A percentile compares a stretch with the other conserved stretches of the same genome.
Evolutionary conservation across 2,797 vertebrate species (phyloP).

Genomic region (Falco naumanni): DNA sequence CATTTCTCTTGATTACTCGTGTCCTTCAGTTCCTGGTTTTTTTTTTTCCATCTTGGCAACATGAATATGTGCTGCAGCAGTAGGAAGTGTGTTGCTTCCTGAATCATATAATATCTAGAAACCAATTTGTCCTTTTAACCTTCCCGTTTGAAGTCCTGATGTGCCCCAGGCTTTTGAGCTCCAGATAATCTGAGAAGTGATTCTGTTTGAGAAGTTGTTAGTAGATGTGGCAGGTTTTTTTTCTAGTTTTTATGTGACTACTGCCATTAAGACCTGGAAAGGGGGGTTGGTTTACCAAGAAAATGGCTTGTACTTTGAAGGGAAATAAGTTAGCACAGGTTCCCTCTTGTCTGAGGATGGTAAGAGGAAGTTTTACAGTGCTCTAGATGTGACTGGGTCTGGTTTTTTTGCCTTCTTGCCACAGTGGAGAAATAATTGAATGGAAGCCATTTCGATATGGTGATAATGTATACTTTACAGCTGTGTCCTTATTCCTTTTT

Average conservation of each 20-base stretch:
- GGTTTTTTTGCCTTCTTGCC: neutral
- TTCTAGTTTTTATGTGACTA: neutral
- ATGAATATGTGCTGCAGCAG: neutral
- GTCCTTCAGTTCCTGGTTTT: neutral
- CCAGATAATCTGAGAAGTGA: neutral
- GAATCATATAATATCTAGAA: neutral
- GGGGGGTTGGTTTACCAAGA: neutral
- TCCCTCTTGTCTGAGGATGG: neutral
- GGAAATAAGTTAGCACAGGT: neutral
- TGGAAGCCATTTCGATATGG: fast-evolving
- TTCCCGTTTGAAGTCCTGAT: neutral
- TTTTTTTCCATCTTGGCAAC: neutral
- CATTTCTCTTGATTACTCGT: neutral
- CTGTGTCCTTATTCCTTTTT: neutral
- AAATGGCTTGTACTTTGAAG: neutral
- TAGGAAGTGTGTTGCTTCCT: neutral
- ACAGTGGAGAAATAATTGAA: neutral
- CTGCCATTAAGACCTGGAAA: neutral
- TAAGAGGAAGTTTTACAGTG: neutral
- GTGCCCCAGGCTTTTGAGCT: neutral
- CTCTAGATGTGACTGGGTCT: neutral
- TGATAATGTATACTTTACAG: neutral
- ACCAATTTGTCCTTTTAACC: neutral
- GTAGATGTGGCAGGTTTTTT: neutral
- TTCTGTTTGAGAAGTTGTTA: neutral